Evolutionary conservation across 2,888 invertebrate species (phyloP), one percentile per base, ranked within the genome.

Genomic region (Mythimna ferrago): DNA sequence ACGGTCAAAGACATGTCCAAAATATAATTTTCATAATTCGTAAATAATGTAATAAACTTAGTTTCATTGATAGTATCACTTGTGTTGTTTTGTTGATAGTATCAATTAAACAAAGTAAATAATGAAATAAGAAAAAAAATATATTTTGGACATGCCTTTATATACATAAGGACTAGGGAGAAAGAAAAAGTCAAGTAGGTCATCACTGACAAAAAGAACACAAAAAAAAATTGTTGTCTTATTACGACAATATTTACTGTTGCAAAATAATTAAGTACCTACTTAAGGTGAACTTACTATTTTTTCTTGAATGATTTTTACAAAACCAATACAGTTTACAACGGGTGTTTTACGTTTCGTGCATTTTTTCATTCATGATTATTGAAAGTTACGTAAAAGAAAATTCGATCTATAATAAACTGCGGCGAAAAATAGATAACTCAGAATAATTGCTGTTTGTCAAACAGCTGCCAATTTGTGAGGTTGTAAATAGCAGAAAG

Each of bases 401-500:
- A n/a, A n/a, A 56, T 21, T 54, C 14, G 14, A 7, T 26, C 10
- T 19, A 0, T 53, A 38, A 1, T 19, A 58, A 14, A 73, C 58
- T 74, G 16, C 44, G 16, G 4, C 2, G 7, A 68, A 26, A 61
- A 16, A 54, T 41, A 57, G 19, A 21, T 38, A 61, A 60, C 11
- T 26, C 21, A 35, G 60, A 71, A 35, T 48, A 41, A 58, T 44
- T 14, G 9, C 32, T 32, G 48, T 62, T 68, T 21, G 21, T 5
- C n/a, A 57, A 35, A n/a, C 76, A 70, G n/a, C 32, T 57, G 70
- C 41, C 51, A 62, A 70, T 57, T n/a, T 57, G 16, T 21, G 14
- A 61, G 14, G 21, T 54, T 54, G 26, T 51, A 41, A 54, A 32
- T 61, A 51, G 11, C 21, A 51, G 7, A 57, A 62, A 56, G 0